Evolutionary conservation across 1,140 invertebrate genomes (phyloP), one percentile per base, ranked within the genome.

Genomic region (Hormaphis cornu): DNA sequence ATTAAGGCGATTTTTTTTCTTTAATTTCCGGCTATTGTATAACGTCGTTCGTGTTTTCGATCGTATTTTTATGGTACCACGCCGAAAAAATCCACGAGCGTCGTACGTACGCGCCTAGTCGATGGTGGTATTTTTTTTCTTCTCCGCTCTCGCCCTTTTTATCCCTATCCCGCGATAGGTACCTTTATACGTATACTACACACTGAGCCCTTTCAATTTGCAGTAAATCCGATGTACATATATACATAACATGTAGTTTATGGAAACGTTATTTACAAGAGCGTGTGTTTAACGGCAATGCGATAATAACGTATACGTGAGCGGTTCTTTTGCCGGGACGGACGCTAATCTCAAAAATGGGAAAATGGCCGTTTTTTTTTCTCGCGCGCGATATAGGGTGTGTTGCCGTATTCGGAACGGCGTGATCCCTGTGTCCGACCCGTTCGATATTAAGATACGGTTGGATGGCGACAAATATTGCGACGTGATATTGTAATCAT

Each of bases 121-220:
- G n/a, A n/a, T n/a, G n/a, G n/a, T n/a, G n/a, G 8, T 33, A 33
- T 54, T 54, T 54, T 54, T 35, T 33, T 30, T 20, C 52, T 54
- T 24, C 20, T 33, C 9, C 42, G 18, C 24, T 9, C 58, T 5
- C 22, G 6, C 58, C 2, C 56, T 22, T 1, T 58, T 37, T 58
- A 20, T 59, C 26, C 4, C 14, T 42, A 30, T 28, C 12, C 8
- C 18, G 18, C 42, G 12, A 46, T n/a, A 40, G 7, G 42, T n/a
- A n/a, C 16, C 18, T 48, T 22, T 63, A 0, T 44, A 8, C 40
- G 26, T 10, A 10, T 12, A n/a, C 40, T 22, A 35, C 16, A 37
- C 20, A n/a, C 2, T 6, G 14, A 16, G 28, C 44, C 28, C 61
- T 35, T 66, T 66, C 40, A 66, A 66, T 66, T 66, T 66, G 42